Base-by-base conservation (phyloP, 2,797 vertebrate species). In the Myioborus melanocephalus region DNA sequence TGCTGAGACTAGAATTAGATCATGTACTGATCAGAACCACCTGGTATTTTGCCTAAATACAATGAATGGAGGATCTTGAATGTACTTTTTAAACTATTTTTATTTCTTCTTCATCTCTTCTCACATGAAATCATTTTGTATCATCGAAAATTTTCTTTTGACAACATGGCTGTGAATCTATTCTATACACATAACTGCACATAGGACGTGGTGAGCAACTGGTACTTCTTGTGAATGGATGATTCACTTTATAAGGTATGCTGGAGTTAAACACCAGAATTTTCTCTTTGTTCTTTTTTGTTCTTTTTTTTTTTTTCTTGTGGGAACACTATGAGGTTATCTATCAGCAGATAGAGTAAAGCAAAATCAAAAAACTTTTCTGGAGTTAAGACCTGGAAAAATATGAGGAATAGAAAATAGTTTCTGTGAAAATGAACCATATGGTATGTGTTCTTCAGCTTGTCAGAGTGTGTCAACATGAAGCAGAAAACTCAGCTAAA, bases 241-340 rank as follows among this genome's bases (percentile, higher is more conserved):
- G 5, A 23, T 49, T 79, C 19, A 27, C 3, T 81, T 57, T 34
- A 34, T 20, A 72, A 12, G n/a, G 30, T 16, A 43, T 16, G 65
- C 39, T 57, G 15, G 14, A 56, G 5, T 43, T 50, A 57, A 46
- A 16, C 11, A 66, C 2, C 16, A 73, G 44, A 17, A 3, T 37
- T 66, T 39, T 39, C 2, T 61, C 12, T 46, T 27, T 53, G 19
- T 14, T 21, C 8, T 32, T 18, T 13, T 20, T 2, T n/a, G 8
- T 14, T 13, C 4, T 44, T 44, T 14, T 22, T 5, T 55, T 37
- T 37, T 8, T 46, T 28, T 14, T 3, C 8, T 52, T 12, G 8
- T 11, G 8, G 6, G 3, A 44, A 11, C 3, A n/a, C 17, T 21
- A 2, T 18, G 39, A 50, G 2, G 3, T 52, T 69, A 14, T n/a